Evolutionary conservation across 2,888 invertebrate species (phyloP).

Genomic region (Andrena hattorfiana): DNA sequence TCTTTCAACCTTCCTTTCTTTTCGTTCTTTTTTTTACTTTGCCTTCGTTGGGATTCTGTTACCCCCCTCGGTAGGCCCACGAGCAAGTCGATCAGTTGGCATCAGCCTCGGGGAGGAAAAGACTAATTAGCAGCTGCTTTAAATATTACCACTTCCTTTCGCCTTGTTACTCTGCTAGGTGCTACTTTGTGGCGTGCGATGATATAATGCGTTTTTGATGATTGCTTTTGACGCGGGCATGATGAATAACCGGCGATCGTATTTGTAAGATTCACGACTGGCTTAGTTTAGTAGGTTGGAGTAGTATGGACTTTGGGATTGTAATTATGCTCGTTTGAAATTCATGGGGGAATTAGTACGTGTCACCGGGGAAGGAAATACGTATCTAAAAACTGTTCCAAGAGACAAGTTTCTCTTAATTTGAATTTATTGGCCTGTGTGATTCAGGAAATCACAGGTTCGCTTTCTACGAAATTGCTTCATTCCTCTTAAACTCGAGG

Average conservation of each 20-base stretch:
- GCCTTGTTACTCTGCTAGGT: neutral
- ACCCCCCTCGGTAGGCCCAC: conserved; percentile 10
- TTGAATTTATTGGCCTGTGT: neutral
- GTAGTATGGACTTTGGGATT: too few relatives aligned
- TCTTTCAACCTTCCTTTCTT: neutral
- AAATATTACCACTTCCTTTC: conserved; percentile 27
- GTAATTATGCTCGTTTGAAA: too few relatives aligned
- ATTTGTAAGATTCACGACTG: neutral
- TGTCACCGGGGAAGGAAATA: neutral
- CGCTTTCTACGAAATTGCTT: conserved; percentile 19
- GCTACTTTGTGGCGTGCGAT: neutral
- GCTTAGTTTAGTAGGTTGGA: neutral
- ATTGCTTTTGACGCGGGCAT: neutral
- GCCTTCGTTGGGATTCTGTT: conserved; percentile 1
- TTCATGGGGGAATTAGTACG: neutral
- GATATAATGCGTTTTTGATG: neutral
- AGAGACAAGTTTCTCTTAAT: conserved; percentile 4
- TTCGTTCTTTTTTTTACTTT: neutral
- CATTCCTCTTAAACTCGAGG: neutral
- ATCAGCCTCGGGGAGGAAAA: neutral
- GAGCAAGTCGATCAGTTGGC: conserved; percentile 27
- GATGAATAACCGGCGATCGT: neutral
- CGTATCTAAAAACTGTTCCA: neutral
- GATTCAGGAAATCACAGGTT: neutral
- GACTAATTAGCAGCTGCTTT: conserved; percentile 30